Percentiles rank a stretch among this genome's conserved stretches.
These are phyloP conservation scores for Lycaon pictus DNA, from an alignment of 2,113 vertebrate genomes.

Conservation along the genomic window DNA sequence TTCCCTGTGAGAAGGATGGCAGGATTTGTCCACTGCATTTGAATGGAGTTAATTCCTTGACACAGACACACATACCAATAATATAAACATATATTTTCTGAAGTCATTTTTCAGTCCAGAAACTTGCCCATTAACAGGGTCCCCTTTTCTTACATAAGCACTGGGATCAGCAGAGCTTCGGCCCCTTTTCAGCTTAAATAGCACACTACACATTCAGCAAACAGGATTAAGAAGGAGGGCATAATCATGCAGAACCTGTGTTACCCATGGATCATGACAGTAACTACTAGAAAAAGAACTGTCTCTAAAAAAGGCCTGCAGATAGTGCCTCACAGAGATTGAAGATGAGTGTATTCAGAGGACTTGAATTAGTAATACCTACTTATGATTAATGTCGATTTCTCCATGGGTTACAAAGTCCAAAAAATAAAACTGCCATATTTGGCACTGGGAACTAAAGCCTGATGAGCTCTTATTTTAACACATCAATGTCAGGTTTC, in stretches of 20 bases:
- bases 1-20: background rate
- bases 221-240: background rate
- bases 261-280: background rate
- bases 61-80: background rate
- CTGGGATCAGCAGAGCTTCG: background rate
- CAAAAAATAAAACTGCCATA: background rate
- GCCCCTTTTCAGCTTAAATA: background rate
- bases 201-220: background rate
- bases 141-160: background rate
- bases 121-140: background rate
- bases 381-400: background rate
- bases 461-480: background rate
- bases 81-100: background rate
- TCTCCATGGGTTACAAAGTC: constrained; percentile 1
- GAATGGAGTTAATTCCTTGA: background rate
- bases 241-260: background rate
- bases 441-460: background rate
- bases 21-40: background rate
- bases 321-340: background rate
- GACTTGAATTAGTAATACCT: background rate
- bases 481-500: background rate
- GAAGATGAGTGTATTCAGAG: background rate
- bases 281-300: background rate
- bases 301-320: background rate
- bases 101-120: background rate